Evolutionary conservation across 2,797 vertebrate genomes (phyloP).

Genomic region (Lacerta bilineata): DNA sequence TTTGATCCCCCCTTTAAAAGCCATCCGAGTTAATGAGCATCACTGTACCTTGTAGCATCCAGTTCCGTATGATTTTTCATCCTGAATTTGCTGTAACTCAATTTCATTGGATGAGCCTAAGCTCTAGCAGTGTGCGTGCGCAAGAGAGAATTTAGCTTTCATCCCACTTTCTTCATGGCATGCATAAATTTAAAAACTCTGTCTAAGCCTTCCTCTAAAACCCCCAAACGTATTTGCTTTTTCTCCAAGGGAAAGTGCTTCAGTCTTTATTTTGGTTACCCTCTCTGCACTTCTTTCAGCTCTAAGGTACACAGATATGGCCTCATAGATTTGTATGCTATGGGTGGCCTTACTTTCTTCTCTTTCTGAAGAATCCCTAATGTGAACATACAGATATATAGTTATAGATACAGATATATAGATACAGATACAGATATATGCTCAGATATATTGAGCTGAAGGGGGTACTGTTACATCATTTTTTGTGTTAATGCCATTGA

Average conservation of each 20-base stretch:
- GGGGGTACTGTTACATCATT: slow-evolving; percentile 21
- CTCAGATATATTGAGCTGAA: slow-evolving; percentile 8
- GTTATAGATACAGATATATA: no score
- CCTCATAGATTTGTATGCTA: not conserved
- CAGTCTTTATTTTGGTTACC: not conserved
- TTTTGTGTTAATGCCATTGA: slow-evolving; percentile 4
- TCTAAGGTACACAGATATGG: not conserved
- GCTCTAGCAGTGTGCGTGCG: no score
- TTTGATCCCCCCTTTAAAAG: not conserved
- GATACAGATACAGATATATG: not conserved
- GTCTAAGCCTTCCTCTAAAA: not conserved
- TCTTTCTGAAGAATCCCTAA: not conserved
- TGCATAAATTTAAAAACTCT: not conserved
- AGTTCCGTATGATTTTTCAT: not conserved
- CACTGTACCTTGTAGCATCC: not conserved
- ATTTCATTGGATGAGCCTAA: not conserved
- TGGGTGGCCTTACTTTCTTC: not conserved
- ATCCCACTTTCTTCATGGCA: not conserved
- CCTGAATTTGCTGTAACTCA: not conserved
- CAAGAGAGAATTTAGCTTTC: not conserved
- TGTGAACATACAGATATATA: not conserved
- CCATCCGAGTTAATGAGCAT: not conserved
- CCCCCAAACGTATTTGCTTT: not conserved
- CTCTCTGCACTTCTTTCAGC: not conserved
- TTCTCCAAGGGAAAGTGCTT: not conserved